These are phyloP conservation scores for Nematostella vectensis DNA, from an alignment of 92 coral and sea anemone genomes.

Conservation along the genomic window DNA sequence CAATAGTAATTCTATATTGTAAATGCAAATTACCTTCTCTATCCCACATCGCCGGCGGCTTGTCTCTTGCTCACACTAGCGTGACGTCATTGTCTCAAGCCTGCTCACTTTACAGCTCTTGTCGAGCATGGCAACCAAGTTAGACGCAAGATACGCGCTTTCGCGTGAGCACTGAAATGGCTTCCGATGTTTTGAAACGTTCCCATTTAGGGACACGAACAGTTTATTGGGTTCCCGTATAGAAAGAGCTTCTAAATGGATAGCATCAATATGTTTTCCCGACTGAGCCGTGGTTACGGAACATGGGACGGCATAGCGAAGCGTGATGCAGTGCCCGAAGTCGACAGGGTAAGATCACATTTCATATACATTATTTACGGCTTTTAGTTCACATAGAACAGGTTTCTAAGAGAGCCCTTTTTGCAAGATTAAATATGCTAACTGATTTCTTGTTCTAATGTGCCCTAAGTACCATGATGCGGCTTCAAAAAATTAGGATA, in stretches of 20 bases:
- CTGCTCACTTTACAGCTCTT: not conserved
- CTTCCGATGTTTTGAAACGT: constrained; percentile 1
- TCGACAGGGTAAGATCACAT: constrained; percentile 22
- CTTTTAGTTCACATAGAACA: too few relatives aligned
- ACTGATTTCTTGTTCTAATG: too few relatives aligned
- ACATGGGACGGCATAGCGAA: constrained; percentile 96
- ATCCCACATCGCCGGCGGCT: too few relatives aligned
- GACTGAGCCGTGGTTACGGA: constrained; percentile 91
- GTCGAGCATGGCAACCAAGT: not conserved
- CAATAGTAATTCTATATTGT: too few relatives aligned
- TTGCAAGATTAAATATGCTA: too few relatives aligned
- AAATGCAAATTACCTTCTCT: too few relatives aligned
- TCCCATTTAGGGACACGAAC: not conserved
- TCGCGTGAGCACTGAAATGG: not conserved
- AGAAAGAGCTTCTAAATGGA: constrained; percentile 7
- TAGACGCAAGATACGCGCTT: not conserved
- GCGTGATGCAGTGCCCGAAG: constrained; percentile 55
- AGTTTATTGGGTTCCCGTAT: not conserved
- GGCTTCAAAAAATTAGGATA: too few relatives aligned
- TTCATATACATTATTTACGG: not conserved
- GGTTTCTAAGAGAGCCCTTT: too few relatives aligned
- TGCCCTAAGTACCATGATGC: too few relatives aligned
- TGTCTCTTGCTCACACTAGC: too few relatives aligned
- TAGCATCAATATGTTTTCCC: constrained; percentile 59
- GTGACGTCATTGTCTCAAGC: constrained; percentile 1